These are phyloP conservation scores for Panulirus ornatus DNA, from an alignment of 1,140 invertebrate genomes.

Conservation along the genomic window DNA sequence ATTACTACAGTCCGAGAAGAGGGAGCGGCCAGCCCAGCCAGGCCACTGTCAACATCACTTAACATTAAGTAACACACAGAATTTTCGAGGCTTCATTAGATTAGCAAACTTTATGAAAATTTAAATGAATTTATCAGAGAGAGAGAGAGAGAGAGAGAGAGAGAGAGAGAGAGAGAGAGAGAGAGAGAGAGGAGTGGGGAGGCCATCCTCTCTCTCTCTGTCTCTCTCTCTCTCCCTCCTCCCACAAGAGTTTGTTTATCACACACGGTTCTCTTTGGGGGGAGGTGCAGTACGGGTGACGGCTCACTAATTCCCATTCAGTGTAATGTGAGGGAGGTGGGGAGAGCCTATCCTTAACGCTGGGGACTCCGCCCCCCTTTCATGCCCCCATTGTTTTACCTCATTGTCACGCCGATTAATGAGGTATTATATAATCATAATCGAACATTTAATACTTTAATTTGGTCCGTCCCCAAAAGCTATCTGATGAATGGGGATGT, in stretches of 20 bases:
- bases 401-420: constrained; percentile 39
- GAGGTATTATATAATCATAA: constrained; percentile 38
- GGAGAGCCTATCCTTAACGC: constrained; percentile 1
- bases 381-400: constrained; percentile 23
- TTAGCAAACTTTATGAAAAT: constrained; percentile 20
- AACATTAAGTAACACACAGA: constrained; percentile 20
- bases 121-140: constrained; percentile 12
- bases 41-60: constrained; percentile 2
- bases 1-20: too few relatives aligned
- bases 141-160: background rate
- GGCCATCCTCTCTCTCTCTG: background rate
- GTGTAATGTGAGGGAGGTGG: background rate
- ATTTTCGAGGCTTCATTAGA: constrained; percentile 16
- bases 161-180: background rate
- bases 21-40: too few relatives aligned
- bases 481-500: background rate
- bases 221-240: too few relatives aligned
- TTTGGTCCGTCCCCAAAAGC: background rate
- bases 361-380: constrained; percentile 3
- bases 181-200: background rate
- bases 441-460: constrained; percentile 51
- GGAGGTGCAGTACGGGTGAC: too few relatives aligned
- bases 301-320: constrained; percentile 2
- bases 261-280: too few relatives aligned
- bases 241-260: too few relatives aligned